Evolutionary conservation across 1,140 invertebrate species (phyloP).

Genomic region (Scaptomyza montana): DNA sequence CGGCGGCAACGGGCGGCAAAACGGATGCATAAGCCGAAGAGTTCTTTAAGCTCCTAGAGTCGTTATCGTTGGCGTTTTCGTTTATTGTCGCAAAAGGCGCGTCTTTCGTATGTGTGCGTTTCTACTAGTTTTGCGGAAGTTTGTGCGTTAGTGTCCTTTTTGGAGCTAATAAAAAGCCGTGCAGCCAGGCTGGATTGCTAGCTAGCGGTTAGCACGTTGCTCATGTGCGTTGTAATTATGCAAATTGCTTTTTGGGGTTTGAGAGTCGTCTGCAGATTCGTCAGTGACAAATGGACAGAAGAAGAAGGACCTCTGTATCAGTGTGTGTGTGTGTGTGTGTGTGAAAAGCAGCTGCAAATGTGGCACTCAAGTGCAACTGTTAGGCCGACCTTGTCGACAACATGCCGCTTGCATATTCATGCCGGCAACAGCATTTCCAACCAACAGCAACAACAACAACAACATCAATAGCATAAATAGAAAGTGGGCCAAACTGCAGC

Average conservation of each 20-base stretch:
- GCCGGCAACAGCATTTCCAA: conserved; percentile 34
- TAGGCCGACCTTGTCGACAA: conserved; percentile 61
- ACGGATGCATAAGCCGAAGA: conserved; percentile 45
- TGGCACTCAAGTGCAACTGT: conserved; percentile 74
- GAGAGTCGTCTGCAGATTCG: conserved; percentile 7
- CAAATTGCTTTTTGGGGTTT: conserved; percentile 55
- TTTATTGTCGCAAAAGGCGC: conserved; percentile 12
- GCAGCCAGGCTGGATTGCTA: conserved; percentile 33
- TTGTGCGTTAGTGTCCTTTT: conserved; percentile 19
- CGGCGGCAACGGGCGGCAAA: conserved; percentile 73
- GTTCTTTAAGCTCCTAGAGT: conserved; percentile 12
- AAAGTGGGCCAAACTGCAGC: conserved; percentile 60
- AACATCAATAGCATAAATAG: conserved; percentile 21
- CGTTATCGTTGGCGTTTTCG: background rate
- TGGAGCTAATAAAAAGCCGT: conserved; percentile 45
- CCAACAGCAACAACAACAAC: conserved; percentile 11
- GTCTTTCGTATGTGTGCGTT: conserved; percentile 4
- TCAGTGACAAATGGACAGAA: conserved; percentile 3
- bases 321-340: background rate
- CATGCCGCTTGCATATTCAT: conserved; percentile 78
- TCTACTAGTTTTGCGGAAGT: background rate
- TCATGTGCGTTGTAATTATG: conserved; percentile 78
- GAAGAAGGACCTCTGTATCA: conserved; percentile 7
- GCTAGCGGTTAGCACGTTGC: conserved; percentile 45
- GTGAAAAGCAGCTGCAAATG: conserved; percentile 24